Evolutionary conservation across 2,113 vertebrate species (phyloP).

Genomic region (Entosphenus tridentatus): DNA sequence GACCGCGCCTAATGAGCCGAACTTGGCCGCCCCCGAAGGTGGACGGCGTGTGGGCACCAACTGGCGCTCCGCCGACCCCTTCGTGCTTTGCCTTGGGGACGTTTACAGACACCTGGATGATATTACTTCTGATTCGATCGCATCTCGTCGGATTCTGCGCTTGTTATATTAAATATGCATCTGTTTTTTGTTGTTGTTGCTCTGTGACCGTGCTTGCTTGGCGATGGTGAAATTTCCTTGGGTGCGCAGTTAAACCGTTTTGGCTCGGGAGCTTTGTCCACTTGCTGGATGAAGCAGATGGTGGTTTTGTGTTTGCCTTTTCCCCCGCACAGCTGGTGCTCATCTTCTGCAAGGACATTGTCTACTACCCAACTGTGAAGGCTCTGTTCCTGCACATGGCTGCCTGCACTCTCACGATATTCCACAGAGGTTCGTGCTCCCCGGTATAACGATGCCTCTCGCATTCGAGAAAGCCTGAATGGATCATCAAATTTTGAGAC

Average conservation of each 20-base stretch:
- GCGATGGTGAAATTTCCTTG: too few species aligned
- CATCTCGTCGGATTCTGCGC: neutral
- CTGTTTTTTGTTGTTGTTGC: neutral
- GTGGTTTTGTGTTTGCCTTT: slow-evolving; percentile 4
- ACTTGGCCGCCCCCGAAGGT: too few species aligned
- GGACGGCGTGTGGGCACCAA: too few species aligned
- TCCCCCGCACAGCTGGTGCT: slow-evolving; percentile 61
- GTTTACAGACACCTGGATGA: neutral
- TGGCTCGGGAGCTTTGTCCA: neutral
- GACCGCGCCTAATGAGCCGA: neutral
- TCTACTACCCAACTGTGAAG: slow-evolving; percentile 86
- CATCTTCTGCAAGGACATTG: slow-evolving; percentile 85
- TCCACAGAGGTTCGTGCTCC: slow-evolving; percentile 68
- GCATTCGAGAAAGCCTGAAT: too few species aligned
- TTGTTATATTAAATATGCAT: neutral
- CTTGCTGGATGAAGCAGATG: neutral
- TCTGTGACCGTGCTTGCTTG: neutral
- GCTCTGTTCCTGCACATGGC: slow-evolving; percentile 91
- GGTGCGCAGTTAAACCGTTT: neutral
- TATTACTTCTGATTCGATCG: neutral
- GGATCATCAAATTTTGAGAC: too few species aligned
- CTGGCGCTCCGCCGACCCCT: too few species aligned
- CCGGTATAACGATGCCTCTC: too few species aligned
- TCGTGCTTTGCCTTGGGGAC: neutral
- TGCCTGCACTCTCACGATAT: slow-evolving; percentile 84